Conservation (phyloP, 2,113 vertebrate genomes). For the Amblyopsis rosae region DNA sequence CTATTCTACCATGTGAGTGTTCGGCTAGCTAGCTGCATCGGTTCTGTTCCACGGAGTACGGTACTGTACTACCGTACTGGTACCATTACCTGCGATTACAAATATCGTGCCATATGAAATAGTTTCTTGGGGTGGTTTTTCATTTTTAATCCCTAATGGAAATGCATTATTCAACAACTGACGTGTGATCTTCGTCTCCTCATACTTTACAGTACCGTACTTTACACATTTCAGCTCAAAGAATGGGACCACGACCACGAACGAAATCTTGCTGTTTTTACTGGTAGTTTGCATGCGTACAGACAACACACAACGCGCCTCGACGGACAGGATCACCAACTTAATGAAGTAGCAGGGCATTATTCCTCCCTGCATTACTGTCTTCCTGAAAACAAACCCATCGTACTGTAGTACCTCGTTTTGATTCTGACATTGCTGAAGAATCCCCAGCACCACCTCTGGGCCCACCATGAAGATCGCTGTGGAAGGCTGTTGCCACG, state of each 20-base stretch:
- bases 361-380: too few species aligned
- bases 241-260: background rate
- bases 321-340: background rate
- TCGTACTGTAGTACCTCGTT: background rate
- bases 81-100: background rate
- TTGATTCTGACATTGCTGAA: background rate
- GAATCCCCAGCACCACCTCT: background rate
- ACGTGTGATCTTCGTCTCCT: background rate
- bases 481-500: slow-evolving; percentile 94
- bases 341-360: background rate
- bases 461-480: slow-evolving; percentile 86
- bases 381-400: background rate
- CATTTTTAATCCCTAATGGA: background rate
- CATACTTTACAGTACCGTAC: background rate
- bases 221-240: background rate
- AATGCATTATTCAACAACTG: background rate
- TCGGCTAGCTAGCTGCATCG: background rate
- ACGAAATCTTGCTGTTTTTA: background rate
- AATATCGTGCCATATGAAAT: background rate
- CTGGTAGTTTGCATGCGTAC: background rate
- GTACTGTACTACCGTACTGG: too few species aligned
- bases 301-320: background rate
- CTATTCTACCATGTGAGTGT: slow-evolving; percentile 26
- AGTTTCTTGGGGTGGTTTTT: too few species aligned
- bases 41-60: background rate